Evolutionary conservation across 2,888 invertebrate genomes (phyloP).

Genomic region (Nebria salina): DNA sequence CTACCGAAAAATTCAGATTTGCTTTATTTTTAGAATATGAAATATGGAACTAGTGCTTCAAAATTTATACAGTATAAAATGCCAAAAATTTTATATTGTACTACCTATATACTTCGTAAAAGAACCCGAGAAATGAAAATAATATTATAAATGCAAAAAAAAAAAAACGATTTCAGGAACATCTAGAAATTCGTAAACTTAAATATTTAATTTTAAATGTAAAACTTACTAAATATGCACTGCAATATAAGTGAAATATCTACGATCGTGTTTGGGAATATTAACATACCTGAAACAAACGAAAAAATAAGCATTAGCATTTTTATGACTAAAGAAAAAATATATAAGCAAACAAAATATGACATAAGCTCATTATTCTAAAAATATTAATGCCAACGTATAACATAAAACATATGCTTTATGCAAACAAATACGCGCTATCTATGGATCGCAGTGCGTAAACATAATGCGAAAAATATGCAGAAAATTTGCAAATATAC

Average conservation of each 20-base stretch:
- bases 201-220: background rate
- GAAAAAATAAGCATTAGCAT: conserved; percentile 6
- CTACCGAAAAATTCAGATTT: conserved; percentile 39
- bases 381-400: background rate
- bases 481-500: background rate
- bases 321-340: conserved; percentile 7
- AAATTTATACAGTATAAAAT: conserved; percentile 34
- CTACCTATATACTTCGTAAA: conserved; percentile 15
- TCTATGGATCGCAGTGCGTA: conserved; percentile 1
- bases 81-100: conserved; percentile 15
- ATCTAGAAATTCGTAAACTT: background rate
- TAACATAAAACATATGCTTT: background rate
- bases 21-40: conserved; percentile 43
- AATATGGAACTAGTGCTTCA: conserved; percentile 35
- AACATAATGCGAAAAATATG: background rate
- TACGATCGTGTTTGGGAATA: background rate
- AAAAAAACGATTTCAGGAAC: too few species aligned
- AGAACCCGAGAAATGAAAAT: background rate
- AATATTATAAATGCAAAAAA: background rate
- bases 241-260: background rate
- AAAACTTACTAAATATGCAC: background rate
- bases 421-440: background rate
- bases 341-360: background rate
- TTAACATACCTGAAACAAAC: conserved; percentile 30
- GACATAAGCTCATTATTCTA: conserved; percentile 6